Evolutionary conservation across 2,888 invertebrate genomes (phyloP).

Genomic region (Hyalella azteca): DNA sequence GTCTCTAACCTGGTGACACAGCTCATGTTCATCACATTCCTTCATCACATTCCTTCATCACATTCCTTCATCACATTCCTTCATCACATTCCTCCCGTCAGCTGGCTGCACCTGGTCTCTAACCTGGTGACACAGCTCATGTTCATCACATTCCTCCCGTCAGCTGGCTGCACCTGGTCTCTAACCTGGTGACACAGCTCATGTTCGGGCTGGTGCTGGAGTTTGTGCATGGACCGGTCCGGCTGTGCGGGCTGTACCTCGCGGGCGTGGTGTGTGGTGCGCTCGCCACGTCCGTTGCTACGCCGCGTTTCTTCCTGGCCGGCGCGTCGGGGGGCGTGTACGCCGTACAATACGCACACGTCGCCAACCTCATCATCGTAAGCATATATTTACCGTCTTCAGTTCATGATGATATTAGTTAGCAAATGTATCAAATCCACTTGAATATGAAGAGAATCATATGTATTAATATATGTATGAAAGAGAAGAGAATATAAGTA

Average conservation of each 20-base stretch:
- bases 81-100: constrained; percentile 13
- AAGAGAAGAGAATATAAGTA: too few species aligned
- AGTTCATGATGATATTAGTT: too few species aligned
- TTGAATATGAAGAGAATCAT: too few species aligned
- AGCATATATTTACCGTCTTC: too few species aligned
- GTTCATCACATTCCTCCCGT: constrained; percentile 65
- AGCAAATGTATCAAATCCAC: too few species aligned
- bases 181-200: constrained; percentile 89
- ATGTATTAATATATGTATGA: too few species aligned
- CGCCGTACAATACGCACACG: constrained; percentile 82
- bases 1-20: constrained; percentile 87
- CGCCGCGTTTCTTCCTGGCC: constrained; percentile 80
- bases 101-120: constrained; percentile 74
- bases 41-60: too few species aligned
- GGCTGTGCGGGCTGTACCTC: constrained; percentile 75
- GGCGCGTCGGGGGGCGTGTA: constrained; percentile 93
- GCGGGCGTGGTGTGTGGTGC: constrained; percentile 77
- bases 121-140: constrained; percentile 90
- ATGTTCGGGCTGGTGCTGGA: constrained; percentile 92
- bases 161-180: constrained; percentile 72
- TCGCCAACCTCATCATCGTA: constrained; percentile 78
- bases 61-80: too few species aligned
- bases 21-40: constrained; percentile 84
- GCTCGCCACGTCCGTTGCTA: constrained; percentile 76
- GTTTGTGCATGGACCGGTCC: constrained; percentile 80